Conservation (phyloP, 2,113 vertebrate genomes). For the Callocephalon fimbriatum region DNA sequence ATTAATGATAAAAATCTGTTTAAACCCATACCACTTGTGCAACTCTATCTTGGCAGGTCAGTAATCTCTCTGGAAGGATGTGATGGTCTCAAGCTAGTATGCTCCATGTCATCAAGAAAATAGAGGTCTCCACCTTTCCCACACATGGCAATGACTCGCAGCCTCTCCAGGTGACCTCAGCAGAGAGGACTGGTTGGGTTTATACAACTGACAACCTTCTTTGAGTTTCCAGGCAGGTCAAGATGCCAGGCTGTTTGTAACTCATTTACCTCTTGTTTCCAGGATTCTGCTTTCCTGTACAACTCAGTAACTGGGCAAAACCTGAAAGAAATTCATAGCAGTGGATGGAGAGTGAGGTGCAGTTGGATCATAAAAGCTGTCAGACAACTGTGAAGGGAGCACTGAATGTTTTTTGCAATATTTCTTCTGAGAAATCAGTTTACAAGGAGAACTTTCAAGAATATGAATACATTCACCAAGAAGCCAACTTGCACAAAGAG, state of each 20-base stretch:
- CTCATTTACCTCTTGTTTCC: not conserved
- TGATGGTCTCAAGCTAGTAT: not conserved
- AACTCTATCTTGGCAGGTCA: not conserved
- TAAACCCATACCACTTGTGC: not conserved
- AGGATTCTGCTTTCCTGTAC: not conserved
- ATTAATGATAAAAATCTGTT: conserved; percentile 12
- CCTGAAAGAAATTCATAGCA: not conserved
- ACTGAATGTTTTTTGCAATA: not conserved
- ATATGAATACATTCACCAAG: not conserved
- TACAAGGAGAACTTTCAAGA: not conserved
- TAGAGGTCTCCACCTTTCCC: not conserved
- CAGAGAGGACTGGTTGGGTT: not conserved
- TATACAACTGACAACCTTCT: not conserved
- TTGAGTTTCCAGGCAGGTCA: not conserved
- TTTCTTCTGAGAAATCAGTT: not conserved
- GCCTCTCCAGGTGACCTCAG: not conserved
- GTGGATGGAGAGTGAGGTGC: not conserved
- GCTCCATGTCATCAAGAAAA: not conserved
- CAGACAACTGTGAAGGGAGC: not conserved
- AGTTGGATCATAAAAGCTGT: not conserved
- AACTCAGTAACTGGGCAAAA: not conserved
- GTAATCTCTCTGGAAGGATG: not conserved
- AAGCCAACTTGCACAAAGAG: not conserved
- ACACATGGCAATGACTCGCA: not conserved
- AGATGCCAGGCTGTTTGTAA: not conserved